These are phyloP conservation scores for Pogonophryne albipinna DNA, from an alignment of 2,797 vertebrate species.

Conservation along the genomic window DNA sequence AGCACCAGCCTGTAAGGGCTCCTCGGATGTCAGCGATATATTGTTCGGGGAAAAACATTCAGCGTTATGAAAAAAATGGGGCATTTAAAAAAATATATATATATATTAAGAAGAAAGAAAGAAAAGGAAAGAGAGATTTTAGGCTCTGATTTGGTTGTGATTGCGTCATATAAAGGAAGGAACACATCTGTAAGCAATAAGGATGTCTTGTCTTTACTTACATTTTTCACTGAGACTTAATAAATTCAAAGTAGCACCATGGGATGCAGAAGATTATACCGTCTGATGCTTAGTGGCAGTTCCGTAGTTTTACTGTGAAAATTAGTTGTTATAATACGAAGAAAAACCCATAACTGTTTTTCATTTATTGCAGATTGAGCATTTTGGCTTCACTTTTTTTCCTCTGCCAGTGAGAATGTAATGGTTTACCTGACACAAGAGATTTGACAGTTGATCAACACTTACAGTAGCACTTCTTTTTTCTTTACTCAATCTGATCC, in stretches of 20 bases:
- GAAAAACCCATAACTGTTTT: slow-evolving; percentile 34
- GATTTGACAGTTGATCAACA: slow-evolving; percentile 21
- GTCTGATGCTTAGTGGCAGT: slow-evolving; percentile 17
- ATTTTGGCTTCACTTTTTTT: slow-evolving; percentile 27
- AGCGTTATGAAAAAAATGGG: neutral
- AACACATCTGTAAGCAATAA: slow-evolving; percentile 8
- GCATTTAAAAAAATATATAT: too few relatives aligned
- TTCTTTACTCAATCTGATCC: slow-evolving; percentile 21
- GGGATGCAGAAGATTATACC: slow-evolving; percentile 19
- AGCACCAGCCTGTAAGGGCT: slow-evolving; percentile 22
- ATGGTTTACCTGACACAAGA: slow-evolving; percentile 34
- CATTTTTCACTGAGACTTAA: slow-evolving; percentile 13
- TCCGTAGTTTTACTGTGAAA: slow-evolving; percentile 26
- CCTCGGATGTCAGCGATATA: slow-evolving; percentile 35
- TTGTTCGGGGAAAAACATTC: slow-evolving; percentile 27
- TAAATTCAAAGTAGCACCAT: slow-evolving; percentile 29
- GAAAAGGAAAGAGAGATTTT: too few relatives aligned
- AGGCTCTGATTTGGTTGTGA: neutral
- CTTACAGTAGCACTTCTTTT: slow-evolving; percentile 21
- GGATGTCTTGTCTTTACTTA: slow-evolving; percentile 17
- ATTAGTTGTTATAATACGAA: slow-evolving; percentile 25
- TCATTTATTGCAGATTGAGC: slow-evolving; percentile 21
- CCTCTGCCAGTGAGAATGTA: slow-evolving; percentile 6
- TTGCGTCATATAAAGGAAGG: neutral
- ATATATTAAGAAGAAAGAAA: too few relatives aligned